Evolutionary conservation across 2,888 invertebrate genomes (phyloP), one percentile per base, ranked within the genome.

Genomic region (Dasysyrphus albostriatus): DNA sequence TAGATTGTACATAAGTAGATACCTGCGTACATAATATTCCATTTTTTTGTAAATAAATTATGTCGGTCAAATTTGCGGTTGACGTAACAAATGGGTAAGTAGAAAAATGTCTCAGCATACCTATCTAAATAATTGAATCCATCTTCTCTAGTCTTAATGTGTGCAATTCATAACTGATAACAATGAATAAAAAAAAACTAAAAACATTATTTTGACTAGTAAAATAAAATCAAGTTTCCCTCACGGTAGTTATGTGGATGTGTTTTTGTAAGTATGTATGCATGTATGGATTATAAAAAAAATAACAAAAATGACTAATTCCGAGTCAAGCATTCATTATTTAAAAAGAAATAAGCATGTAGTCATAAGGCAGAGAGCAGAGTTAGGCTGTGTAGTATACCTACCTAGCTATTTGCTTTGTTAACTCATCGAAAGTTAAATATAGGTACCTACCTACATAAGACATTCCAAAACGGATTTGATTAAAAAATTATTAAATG

Each of bases 241-340:
- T 59, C 37, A 39, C 59, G 4, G 39, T 9, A 14, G 4, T 19
- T 24, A 42, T 61, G 37, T 6, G 9, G 12, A 34, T 32, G n/a
- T 29, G 4, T 29, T 5, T 19, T n/a, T 32, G 2, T 44, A 42
- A 24, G 7, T 32, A 32, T 7, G 7, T 6, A 32, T 2, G 7
- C 5, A 7, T 32, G 7, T 7, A 32, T 32, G 32, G 7, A 32
- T 7, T 32, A 32, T 4, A 19, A 12, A 12, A 0, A 29, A 34
- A 34, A 29, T 12, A 59, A 59, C 32, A 19, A 34, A 47, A 47
- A 49, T 51, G 67, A 37, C 67, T 69, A 69, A 67, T 49, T 67
- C 47, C 39, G 8, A 67, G 51, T 5, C 19, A 67, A 51, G 49
- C 14, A 67, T 51, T 37, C 7, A 34, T 49, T 14, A 32, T 47